Percentiles rank a stretch among this genome's conserved stretches.
Conservation (phyloP, 2,888 invertebrate genomes). For the Melanophora roralis region DNA sequence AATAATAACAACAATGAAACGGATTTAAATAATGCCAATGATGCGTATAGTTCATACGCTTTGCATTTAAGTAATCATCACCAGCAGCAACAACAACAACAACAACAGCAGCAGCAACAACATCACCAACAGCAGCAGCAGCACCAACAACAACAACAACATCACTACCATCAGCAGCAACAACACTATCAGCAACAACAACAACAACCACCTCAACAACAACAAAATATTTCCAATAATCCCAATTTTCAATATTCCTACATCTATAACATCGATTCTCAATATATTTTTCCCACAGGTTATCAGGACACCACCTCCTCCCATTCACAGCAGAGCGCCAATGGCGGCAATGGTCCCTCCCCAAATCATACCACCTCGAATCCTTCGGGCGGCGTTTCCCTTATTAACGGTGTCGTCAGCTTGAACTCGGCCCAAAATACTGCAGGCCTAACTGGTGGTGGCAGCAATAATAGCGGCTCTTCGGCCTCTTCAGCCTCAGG, state of each 20-base stretch:
- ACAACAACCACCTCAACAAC: constrained; percentile 73
- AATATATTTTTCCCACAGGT: constrained; percentile 78
- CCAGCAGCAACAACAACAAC: constrained; percentile 70
- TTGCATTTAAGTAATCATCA: constrained; percentile 69
- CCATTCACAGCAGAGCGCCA: constrained; percentile 76
- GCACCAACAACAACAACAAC: constrained; percentile 68
- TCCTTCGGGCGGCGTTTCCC: constrained; percentile 56
- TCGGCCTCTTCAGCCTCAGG: constrained; percentile 68
- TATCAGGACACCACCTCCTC: constrained; percentile 77
- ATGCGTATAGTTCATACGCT: constrained; percentile 72
- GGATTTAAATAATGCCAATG: constrained; percentile 66
- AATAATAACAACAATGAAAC: constrained; percentile 56
- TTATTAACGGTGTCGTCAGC: constrained; percentile 56
- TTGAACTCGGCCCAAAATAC: constrained; percentile 58
- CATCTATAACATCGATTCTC: constrained; percentile 79
- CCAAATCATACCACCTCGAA: constrained; percentile 72
- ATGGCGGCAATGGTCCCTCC: constrained; percentile 78
- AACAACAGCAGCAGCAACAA: constrained; percentile 68
- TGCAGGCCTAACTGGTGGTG: constrained; percentile 62
- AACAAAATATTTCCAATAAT: constrained; percentile 75
- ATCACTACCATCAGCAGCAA: constrained; percentile 67
- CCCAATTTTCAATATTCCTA: constrained; percentile 77
- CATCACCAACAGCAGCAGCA: constrained; percentile 71
- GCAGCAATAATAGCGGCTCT: constrained; percentile 59
- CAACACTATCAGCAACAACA: constrained; percentile 72